Evolutionary conservation across 2,888 invertebrate genomes (phyloP).

Genomic region (Mimumesa dahlbomi): DNA sequence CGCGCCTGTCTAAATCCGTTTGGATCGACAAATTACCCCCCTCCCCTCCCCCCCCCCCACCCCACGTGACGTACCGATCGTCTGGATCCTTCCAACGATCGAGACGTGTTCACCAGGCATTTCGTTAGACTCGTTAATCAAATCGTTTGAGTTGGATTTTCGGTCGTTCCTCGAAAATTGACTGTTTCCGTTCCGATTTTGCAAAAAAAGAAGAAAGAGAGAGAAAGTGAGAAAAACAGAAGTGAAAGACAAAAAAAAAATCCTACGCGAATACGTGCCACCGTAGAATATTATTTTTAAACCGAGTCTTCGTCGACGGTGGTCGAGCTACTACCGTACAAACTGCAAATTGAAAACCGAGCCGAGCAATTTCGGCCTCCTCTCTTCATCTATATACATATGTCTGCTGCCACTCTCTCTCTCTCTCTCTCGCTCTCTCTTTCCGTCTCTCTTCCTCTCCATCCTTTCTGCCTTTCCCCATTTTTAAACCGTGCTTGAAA

Average conservation of each 20-base stretch:
- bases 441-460: slow-evolving; percentile 35
- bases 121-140: no score
- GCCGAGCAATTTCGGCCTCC: slow-evolving; percentile 64
- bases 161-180: neutral
- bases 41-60: no score
- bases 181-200: neutral
- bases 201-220: no score
- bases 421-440: neutral
- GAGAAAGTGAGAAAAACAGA: neutral
- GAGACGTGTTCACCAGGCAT: no score
- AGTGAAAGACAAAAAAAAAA: neutral
- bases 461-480: slow-evolving; percentile 43
- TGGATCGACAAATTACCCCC: no score
- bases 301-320: slow-evolving; percentile 25
- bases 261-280: neutral
- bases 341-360: slow-evolving; percentile 68
- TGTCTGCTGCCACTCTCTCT: slow-evolving; percentile 19
- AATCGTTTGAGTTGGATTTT: no score
- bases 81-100: no score
- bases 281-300: slow-evolving; percentile 61
- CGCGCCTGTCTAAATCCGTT: no score
- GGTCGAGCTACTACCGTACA: slow-evolving; percentile 43
- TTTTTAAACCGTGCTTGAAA: slow-evolving; percentile 65
- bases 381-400: slow-evolving; percentile 19
- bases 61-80: no score